Evolutionary conservation across 2,888 invertebrate genomes (phyloP).

Genomic region (Cheilosia vernalis): DNA sequence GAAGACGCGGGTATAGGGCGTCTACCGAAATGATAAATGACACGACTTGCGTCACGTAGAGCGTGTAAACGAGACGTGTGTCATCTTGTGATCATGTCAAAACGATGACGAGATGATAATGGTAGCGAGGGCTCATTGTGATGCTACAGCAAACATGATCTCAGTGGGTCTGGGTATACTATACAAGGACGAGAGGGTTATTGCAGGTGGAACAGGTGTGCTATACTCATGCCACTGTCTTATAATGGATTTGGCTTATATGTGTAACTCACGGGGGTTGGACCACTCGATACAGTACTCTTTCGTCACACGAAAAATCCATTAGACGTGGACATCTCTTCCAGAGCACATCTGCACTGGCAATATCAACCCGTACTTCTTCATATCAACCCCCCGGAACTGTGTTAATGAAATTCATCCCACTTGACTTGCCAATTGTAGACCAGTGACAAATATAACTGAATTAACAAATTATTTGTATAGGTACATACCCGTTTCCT

Average conservation of each 20-base stretch:
- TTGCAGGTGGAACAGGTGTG: too few species aligned
- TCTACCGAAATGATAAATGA: constrained; percentile 66
- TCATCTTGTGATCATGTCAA: constrained; percentile 73
- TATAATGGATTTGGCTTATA: too few species aligned
- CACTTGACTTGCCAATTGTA: constrained; percentile 29
- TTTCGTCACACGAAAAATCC: constrained; percentile 54
- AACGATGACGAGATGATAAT: constrained; percentile 55
- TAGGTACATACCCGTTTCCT: constrained; percentile 20
- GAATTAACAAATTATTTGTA: constrained; percentile 59
- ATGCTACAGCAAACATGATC: constrained; percentile 29
- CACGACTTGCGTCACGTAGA: constrained; percentile 66
- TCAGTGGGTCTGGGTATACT: too few species aligned
- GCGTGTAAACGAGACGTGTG: constrained; percentile 70
- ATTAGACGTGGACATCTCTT: constrained; percentile 33
- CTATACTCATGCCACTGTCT: too few species aligned
- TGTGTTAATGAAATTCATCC: constrained; percentile 56
- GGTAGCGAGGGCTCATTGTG: constrained; percentile 22
- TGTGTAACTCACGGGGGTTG: not conserved
- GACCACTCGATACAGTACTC: not conserved
- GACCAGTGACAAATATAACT: constrained; percentile 55
- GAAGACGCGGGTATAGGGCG: constrained; percentile 60
- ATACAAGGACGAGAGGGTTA: too few species aligned
- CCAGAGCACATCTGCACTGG: constrained; percentile 23
- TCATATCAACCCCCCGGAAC: not conserved
- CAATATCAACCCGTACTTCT: constrained; percentile 3